Percentiles rank a stretch among this genome's conserved stretches.
Conservation (phyloP, 1,140 invertebrate species). For the Acromyrmex charruanus region DNA sequence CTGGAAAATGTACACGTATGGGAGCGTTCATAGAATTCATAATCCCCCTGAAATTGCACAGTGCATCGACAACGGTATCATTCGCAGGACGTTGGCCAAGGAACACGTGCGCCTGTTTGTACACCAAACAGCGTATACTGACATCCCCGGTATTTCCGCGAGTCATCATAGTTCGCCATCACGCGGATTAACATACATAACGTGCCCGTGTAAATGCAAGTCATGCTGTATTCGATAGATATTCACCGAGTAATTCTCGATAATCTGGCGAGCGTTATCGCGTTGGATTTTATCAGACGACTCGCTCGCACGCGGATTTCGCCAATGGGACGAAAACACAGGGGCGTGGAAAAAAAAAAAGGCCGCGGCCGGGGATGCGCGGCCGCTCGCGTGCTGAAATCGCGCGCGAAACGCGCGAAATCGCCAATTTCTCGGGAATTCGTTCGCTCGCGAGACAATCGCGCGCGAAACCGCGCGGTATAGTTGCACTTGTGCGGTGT, state of each 20-base stretch:
- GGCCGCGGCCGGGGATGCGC: neutral
- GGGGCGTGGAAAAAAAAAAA: neutral
- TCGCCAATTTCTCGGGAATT: conserved; percentile 25
- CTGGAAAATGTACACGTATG: too few relatives aligned
- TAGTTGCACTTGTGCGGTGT: conserved; percentile 77
- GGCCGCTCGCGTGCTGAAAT: too few relatives aligned
- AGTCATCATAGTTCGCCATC: conserved; percentile 42
- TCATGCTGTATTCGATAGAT: conserved; percentile 37
- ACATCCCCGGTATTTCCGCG: conserved; percentile 18
- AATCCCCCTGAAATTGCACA: conserved; percentile 26
- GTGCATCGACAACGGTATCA: conserved; percentile 32
- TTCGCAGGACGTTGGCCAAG: conserved; percentile 29
- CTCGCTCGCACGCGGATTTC: neutral
- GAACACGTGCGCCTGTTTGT: conserved; percentile 26
- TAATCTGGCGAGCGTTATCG: conserved; percentile 13
- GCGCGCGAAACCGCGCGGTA: conserved; percentile 54
- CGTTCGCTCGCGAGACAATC: conserved; percentile 70
- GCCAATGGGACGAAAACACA: neutral
- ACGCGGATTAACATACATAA: conserved; percentile 42
- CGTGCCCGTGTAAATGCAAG: conserved; percentile 25
- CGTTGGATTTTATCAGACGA: conserved; percentile 4
- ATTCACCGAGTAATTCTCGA: conserved; percentile 14
- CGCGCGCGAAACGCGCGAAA: neutral
- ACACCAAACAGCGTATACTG: conserved; percentile 23
- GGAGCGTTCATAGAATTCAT: neutral